Evolutionary conservation across 2,797 vertebrate species (phyloP), one percentile per base, ranked within the genome.

Genomic region (Florisuga fusca): DNA sequence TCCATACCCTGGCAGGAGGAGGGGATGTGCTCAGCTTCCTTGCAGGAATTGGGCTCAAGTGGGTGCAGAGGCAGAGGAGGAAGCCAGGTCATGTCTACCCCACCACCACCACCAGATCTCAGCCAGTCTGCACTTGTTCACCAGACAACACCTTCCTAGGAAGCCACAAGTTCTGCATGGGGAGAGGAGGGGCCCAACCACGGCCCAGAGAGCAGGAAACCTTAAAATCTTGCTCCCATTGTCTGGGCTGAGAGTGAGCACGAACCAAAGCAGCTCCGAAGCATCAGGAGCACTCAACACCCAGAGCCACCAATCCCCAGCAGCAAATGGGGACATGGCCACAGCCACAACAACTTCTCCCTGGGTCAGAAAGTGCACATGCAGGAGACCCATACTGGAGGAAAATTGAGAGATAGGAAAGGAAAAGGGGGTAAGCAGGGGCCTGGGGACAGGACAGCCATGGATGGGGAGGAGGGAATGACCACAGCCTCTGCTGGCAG

Each of bases 41-140:
- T 1, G 18, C 27, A 2, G 3, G 0, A 29, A 68, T 29, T 22
- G 66, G 71, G 22, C 83, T 76, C 78, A 62, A 75, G 75, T 31
- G 38, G 72, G 55, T 27, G 50, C 69, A 14, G 46, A 31, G 18
- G 74, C 55, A 50, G 66, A 45, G 66, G 34, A 15, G 59, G 54
- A 57, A 50, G 50, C 50, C 62, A 10, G 45, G 69, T 22, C 9
- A 1, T 12, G 34, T 9, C 78, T 76, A 1, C 73, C 71, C 1
- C 27, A 0, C 26, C 5, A 58, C 83, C 89, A 21, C 53, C 34
- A 46, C 79, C 90, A 46, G 19, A 15, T 50, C 66, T 33, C 75
- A 84, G 45, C 74, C 79, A 78, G 91, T 38, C 84, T 41, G 10
- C 63, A 36, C 94, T 83, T 86, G 91, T 91, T 85, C 82, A 74